Evolutionary conservation across 2,113 vertebrate species (phyloP).

Genomic region (Sebastes fasciatus): DNA sequence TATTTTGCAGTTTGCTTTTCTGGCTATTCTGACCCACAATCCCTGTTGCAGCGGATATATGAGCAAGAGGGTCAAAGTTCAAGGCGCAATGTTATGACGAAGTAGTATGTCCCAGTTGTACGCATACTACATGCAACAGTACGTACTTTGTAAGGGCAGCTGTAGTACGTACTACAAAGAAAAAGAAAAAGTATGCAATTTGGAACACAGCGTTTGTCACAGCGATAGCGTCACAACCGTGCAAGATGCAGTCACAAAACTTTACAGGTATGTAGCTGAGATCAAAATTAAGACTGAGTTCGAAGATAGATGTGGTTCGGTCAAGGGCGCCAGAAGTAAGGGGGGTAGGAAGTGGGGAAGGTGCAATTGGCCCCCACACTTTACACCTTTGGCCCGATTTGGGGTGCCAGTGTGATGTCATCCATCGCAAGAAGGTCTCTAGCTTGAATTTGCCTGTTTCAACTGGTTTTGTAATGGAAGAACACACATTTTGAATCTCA

Average conservation of each 20-base stretch:
- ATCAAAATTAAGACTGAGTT: background rate
- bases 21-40: no score
- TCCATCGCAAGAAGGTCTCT: background rate
- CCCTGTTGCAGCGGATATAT: no score
- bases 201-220: background rate
- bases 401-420: background rate
- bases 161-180: no score
- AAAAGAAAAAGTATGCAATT: no score
- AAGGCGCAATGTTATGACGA: no score
- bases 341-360: background rate
- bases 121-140: no score
- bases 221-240: background rate
- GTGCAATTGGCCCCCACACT: background rate
- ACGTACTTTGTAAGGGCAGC: no score
- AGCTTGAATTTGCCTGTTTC: background rate
- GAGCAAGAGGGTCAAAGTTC: no score
- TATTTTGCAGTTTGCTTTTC: no score
- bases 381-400: no score
- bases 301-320: background rate
- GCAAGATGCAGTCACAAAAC: background rate
- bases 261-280: background rate
- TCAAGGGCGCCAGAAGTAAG: background rate
- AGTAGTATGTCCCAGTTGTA: no score
- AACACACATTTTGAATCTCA: background rate
- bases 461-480: background rate